Evolutionary conservation across 2,797 vertebrate genomes (phyloP).

Genomic region (Falco concolor): DNA sequence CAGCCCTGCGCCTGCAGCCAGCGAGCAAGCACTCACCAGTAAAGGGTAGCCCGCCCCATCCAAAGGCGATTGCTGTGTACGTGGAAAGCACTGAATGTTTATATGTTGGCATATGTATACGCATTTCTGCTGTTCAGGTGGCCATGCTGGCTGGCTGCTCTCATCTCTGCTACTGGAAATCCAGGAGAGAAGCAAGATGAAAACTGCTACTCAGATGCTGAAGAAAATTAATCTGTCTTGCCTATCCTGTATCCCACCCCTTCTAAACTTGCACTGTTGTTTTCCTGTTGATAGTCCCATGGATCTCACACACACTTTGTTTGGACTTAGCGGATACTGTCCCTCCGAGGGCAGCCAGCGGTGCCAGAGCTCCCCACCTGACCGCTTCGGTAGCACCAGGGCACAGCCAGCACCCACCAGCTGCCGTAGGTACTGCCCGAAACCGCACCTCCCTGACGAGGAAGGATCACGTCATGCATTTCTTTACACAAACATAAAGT

Average conservation of each 20-base stretch:
- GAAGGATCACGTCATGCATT: accelerated
- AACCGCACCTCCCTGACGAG: accelerated
- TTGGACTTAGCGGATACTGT: accelerated
- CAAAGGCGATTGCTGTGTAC: not conserved
- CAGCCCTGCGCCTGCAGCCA: not conserved
- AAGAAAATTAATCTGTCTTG: not conserved
- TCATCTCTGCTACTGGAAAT: not conserved
- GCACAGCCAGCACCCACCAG: accelerated
- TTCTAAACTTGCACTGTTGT: not conserved
- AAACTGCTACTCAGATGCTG: not conserved
- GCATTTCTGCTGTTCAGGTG: not conserved
- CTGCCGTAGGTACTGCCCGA: not conserved
- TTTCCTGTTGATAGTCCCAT: not conserved
- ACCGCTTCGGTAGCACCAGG: accelerated
- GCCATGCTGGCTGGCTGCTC: not conserved
- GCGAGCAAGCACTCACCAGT: not conserved
- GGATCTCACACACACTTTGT: not conserved
- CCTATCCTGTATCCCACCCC: not conserved
- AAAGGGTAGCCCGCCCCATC: not conserved
- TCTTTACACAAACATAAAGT: not conserved
- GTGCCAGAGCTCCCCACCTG: not conserved
- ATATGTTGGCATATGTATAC: accelerated
- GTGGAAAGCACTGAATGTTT: no score
- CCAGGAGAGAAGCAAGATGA: not conserved
- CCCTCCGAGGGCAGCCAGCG: accelerated